Percentiles rank a stretch among this genome's conserved stretches.
phyloP scores from a whole-genome alignment of 2,797 vertebrate genomes.

The Anguilla obscura region DNA sequence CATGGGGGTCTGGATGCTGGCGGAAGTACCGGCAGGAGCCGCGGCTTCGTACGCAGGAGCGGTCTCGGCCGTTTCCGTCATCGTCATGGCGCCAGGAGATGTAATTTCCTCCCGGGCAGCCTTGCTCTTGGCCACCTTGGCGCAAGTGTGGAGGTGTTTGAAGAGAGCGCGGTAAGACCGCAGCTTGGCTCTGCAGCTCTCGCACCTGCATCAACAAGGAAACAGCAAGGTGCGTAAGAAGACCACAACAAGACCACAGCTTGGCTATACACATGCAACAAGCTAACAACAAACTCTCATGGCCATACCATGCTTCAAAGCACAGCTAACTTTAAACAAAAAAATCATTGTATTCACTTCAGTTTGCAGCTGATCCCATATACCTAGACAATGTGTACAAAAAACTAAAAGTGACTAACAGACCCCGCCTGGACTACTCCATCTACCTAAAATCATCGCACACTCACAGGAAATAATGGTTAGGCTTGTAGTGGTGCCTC shows the following conservation, averaged over 20 bases:
- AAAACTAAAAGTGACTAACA: neutral
- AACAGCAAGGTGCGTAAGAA: neutral
- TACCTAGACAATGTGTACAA: neutral
- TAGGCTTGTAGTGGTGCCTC: slow-evolving; percentile 92
- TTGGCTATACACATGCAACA: neutral
- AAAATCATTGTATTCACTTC: no score
- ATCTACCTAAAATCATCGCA: neutral
- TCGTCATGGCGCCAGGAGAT: neutral
- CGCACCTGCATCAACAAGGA: slow-evolving; percentile 72
- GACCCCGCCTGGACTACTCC: neutral
- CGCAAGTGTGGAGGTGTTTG: slow-evolving; percentile 91
- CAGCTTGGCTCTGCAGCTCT: slow-evolving; percentile 89
- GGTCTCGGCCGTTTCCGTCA: slow-evolving; percentile 31
- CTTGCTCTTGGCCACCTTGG: slow-evolving; percentile 79
- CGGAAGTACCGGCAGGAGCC: slow-evolving; percentile 50
- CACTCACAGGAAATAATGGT: slow-evolving; percentile 91
- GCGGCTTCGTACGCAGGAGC: slow-evolving; percentile 42
- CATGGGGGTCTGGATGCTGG: slow-evolving; percentile 36
- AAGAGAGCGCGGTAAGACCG: slow-evolving; percentile 89
- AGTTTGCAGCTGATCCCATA: no score
- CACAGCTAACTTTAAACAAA: no score
- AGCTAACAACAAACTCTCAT: neutral
- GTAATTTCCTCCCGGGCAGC: slow-evolving; percentile 47
- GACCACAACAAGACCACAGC: neutral
- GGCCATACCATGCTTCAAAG: neutral